phyloP scores from a whole-genome alignment of 2,888 invertebrate species.

The Mesorhabditis sp. region DNA sequence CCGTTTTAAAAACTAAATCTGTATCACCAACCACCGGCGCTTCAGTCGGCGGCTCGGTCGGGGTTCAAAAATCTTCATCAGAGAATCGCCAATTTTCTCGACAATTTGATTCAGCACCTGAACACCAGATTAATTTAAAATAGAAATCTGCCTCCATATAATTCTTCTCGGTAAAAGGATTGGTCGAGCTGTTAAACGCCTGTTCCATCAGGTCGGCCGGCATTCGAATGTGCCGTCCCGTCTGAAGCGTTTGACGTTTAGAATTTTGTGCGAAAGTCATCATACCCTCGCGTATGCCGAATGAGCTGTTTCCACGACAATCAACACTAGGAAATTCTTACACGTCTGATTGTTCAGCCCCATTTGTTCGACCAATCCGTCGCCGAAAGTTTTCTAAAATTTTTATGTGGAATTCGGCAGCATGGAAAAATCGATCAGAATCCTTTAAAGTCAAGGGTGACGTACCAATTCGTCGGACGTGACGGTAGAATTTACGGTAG shows the following conservation, averaged over 20 bases:
- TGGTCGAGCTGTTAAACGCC: conserved; percentile 12
- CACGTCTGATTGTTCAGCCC: neutral
- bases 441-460: neutral
- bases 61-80: conserved; percentile 25
- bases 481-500: conserved; percentile 46
- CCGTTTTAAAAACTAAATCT: too few relatives aligned
- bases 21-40: too few relatives aligned
- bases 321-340: conserved; percentile 1
- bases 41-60: neutral
- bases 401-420: too few relatives aligned
- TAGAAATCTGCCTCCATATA: conserved; percentile 47
- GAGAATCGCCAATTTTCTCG: conserved; percentile 50
- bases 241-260: neutral
- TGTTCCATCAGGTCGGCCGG: neutral
- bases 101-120: conserved; percentile 46
- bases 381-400: neutral
- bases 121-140: neutral
- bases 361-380: neutral
- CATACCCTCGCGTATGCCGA: neutral
- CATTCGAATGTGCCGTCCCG: neutral
- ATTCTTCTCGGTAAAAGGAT: conserved; percentile 50
- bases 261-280: neutral
- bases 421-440: too few relatives aligned
- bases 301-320: neutral
- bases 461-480: conserved; percentile 50